Evolutionary conservation across 64 coral and sea anemone genomes (phyloP).

Genomic region (Montipora cactus): DNA sequence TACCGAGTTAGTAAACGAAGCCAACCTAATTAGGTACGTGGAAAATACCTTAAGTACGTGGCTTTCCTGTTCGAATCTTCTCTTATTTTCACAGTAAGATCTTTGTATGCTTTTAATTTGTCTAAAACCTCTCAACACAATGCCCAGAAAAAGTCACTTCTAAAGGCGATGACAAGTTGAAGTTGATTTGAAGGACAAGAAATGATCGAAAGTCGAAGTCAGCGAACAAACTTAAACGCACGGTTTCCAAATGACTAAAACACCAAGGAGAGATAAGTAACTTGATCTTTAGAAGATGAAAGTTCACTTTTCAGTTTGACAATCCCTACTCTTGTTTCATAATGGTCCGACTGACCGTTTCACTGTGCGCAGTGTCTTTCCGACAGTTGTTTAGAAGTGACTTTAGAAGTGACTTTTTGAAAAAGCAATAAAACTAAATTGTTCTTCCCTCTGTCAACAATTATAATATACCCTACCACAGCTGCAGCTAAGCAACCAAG

Average conservation of each 20-base stretch:
- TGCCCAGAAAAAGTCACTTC: not conserved
- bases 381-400: not conserved
- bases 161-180: not conserved
- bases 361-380: too few relatives aligned
- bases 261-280: not conserved
- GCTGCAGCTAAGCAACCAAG: too few relatives aligned
- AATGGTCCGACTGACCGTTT: too few relatives aligned
- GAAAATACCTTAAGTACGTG: too few relatives aligned
- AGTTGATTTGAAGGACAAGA: constrained; percentile 5
- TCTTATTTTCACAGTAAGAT: too few relatives aligned
- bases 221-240: constrained; percentile 21
- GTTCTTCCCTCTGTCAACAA: too few relatives aligned
- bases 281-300: not conserved
- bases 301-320: not conserved
- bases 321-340: too few relatives aligned
- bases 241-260: not conserved
- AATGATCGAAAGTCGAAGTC: not conserved
- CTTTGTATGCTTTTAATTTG: too few relatives aligned
- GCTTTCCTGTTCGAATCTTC: not conserved
- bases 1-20: not conserved
- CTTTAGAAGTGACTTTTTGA: not conserved
- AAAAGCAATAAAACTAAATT: not conserved
- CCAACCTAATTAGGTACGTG: not conserved
- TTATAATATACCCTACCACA: too few relatives aligned
- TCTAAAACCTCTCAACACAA: not conserved